These are phyloP conservation scores for Oxycera nigricornis DNA, from an alignment of 2,888 invertebrate species.

Conservation along the genomic window DNA sequence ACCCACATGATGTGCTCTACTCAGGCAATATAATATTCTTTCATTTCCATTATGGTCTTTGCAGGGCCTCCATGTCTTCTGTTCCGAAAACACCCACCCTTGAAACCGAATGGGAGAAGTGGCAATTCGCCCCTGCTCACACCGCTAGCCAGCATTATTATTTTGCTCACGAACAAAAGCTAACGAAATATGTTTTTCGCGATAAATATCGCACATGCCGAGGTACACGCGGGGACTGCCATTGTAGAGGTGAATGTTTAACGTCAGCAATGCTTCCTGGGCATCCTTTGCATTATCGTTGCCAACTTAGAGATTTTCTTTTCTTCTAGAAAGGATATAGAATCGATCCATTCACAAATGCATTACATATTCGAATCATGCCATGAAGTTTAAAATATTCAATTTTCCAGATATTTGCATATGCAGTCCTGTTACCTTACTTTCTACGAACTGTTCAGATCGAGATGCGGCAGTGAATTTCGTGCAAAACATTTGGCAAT, in stretches of 20 bases:
- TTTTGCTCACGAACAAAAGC: constrained; percentile 45
- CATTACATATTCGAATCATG: no score
- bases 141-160: constrained; percentile 33
- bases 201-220: constrained; percentile 45
- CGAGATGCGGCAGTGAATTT: neutral
- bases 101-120: neutral
- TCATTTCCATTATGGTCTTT: neutral
- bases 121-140: neutral
- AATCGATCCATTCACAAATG: no score
- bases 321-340: no score
- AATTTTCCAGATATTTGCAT: no score
- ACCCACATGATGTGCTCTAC: constrained; percentile 1
- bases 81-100: neutral
- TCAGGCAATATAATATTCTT: constrained; percentile 18
- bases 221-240: neutral
- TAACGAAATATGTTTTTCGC: constrained; percentile 47
- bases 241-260: constrained; percentile 20
- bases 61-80: neutral
- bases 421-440: no score
- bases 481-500: neutral
- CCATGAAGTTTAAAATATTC: no score
- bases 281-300: neutral
- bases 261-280: neutral
- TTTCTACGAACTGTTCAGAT: no score
- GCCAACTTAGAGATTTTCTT: neutral